Evolutionary conservation across 1,140 invertebrate genomes (phyloP).

Genomic region (Lucilia sericata): DNA sequence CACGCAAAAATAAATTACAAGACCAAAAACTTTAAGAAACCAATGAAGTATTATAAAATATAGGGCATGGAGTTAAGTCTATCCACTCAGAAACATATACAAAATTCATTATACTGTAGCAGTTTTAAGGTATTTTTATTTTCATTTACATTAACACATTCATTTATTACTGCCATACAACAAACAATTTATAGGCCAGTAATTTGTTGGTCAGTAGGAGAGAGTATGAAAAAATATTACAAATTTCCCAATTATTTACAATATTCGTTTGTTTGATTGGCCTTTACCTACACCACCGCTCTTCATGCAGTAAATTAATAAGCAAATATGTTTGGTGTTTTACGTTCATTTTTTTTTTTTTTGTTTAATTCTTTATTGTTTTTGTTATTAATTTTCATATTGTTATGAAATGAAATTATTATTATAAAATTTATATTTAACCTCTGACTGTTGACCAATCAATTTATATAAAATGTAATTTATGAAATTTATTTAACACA

Average conservation of each 20-base stretch:
- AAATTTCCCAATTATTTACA: neutral
- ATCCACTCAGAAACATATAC: neutral
- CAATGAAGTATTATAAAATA: neutral
- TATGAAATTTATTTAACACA: neutral
- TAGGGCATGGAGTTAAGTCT: neutral
- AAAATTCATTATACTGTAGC: neutral
- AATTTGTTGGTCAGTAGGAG: neutral
- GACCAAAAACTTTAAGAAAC: neutral
- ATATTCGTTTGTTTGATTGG: neutral
- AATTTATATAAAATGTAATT: neutral
- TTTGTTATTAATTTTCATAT: conserved; percentile 16
- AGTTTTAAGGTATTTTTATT: neutral
- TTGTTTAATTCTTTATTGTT: neutral
- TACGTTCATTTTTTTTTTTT: neutral
- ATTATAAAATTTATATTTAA: conserved; percentile 8
- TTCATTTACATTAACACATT: conserved; percentile 19
- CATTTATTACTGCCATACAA: neutral
- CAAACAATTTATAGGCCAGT: neutral
- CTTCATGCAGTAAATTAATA: neutral
- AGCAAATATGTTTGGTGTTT: neutral
- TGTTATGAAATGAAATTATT: conserved; percentile 6
- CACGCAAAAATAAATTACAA: conserved; percentile 11
- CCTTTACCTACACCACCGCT: neutral
- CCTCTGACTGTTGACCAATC: conserved; percentile 18
- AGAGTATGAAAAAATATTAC: neutral